Evolutionary conservation across 2,888 invertebrate species (phyloP).

Genomic region (Sinotaia quadrata): DNA sequence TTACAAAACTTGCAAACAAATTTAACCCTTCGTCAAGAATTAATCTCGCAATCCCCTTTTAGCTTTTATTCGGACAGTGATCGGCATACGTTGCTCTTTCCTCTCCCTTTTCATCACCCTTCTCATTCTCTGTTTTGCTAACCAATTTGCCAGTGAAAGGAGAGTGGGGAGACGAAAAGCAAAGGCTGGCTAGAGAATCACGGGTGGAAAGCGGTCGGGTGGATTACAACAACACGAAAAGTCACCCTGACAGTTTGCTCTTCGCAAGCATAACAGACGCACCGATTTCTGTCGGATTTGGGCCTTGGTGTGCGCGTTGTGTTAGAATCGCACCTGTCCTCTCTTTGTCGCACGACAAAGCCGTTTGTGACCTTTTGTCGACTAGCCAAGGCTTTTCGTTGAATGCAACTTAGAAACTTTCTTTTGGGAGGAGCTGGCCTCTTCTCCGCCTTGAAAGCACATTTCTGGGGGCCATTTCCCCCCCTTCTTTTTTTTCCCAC

Average conservation of each 20-base stretch:
- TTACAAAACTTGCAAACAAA: constrained; percentile 26
- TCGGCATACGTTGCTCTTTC: constrained; percentile 13
- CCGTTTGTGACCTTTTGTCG: constrained; percentile 16
- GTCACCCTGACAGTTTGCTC: constrained; percentile 16
- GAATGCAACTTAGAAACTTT: no score
- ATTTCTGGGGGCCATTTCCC: no score
- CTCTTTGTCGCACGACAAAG: constrained; percentile 22
- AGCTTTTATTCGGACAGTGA: constrained; percentile 15
- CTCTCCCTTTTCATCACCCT: neutral
- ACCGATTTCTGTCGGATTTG: no score
- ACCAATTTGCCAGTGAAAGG: constrained; percentile 12
- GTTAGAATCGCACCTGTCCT: constrained; percentile 28
- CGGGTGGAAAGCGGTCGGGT: constrained; percentile 10
- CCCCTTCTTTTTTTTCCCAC: no score
- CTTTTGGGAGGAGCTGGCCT: no score
- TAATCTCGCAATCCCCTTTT: constrained; percentile 21
- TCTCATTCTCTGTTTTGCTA: constrained; percentile 6
- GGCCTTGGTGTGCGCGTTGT: constrained; percentile 9
- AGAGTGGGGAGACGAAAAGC: neutral
- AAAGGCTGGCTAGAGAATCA: neutral
- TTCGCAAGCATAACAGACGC: constrained; percentile 13
- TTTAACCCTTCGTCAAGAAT: constrained; percentile 25
- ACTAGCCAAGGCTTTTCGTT: no score
- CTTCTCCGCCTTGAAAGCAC: no score
- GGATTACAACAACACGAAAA: constrained; percentile 9